Conservation (phyloP, 2,113 vertebrate genomes). For the Carettochelys insculpta region DNA sequence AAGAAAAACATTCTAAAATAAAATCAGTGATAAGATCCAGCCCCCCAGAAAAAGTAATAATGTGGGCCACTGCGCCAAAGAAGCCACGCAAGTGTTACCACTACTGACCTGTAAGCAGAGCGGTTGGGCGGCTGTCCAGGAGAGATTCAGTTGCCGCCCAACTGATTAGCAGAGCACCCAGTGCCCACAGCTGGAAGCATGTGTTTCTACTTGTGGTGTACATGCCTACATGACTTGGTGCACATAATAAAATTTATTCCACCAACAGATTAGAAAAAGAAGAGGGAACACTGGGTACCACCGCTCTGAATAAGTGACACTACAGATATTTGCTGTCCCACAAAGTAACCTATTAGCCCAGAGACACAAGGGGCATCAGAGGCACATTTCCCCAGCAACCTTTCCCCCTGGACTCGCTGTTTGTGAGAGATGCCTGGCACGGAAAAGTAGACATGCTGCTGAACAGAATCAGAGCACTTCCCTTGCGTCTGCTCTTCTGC, state of each 20-base stretch:
- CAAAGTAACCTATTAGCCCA: not conserved
- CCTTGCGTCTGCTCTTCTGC: not conserved
- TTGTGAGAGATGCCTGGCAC: not conserved
- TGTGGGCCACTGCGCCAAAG: rapidly evolving
- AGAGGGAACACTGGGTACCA: no score
- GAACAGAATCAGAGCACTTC: rapidly evolving
- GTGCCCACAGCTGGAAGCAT: no score
- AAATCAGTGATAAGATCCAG: not conserved
- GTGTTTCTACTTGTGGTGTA: no score
- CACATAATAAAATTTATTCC: no score
- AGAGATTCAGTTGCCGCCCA: no score
- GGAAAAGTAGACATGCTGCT: not conserved
- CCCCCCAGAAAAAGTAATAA: not conserved
- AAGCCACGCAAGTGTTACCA: rapidly evolving
- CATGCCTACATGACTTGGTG: no score
- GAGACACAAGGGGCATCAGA: not conserved
- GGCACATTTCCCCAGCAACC: not conserved
- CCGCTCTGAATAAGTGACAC: not conserved
- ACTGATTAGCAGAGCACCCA: no score
- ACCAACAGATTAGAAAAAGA: no score
- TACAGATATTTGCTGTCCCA: not conserved
- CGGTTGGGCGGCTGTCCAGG: no score
- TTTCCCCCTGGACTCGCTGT: rapidly evolving
- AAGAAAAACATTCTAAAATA: not conserved
- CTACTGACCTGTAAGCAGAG: no score